A percentile compares a stretch with the other conserved stretches of the same genome.
These are phyloP conservation scores for Beris morrisii DNA, from an alignment of 2,888 invertebrate species.

Conservation along the genomic window DNA sequence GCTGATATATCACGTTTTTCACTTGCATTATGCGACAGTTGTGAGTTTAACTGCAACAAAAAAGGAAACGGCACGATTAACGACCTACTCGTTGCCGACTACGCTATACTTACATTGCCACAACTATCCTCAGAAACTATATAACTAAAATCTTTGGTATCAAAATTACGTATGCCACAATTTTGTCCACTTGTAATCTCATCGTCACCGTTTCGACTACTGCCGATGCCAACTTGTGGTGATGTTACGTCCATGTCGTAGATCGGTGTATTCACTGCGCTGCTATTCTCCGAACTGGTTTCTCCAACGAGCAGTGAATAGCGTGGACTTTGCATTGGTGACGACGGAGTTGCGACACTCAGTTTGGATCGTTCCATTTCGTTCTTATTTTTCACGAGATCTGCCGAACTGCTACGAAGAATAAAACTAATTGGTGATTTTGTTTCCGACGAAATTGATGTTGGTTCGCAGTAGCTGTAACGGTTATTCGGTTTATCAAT, in stretches of 20 bases:
- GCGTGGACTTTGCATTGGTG: constrained; percentile 54
- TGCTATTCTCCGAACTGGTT: constrained; percentile 56
- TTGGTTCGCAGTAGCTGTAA: constrained; percentile 47
- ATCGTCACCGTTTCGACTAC: constrained; percentile 24
- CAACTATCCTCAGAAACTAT: constrained; percentile 52
- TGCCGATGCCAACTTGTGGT: constrained; percentile 44
- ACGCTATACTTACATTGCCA: constrained; percentile 46
- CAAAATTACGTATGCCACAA: constrained; percentile 40
- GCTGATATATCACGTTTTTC: constrained; percentile 54
- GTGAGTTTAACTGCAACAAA: constrained; percentile 40
- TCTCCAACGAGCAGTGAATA: constrained; percentile 56
- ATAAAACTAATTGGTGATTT: constrained; percentile 42
- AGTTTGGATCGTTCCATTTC: constrained; percentile 50
- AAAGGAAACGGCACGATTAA: constrained; percentile 24
- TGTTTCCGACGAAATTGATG: constrained; percentile 34
- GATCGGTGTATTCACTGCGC: constrained; percentile 54
- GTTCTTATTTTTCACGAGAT: constrained; percentile 43
- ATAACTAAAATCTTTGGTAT: constrained; percentile 43
- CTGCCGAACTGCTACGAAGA: constrained; percentile 46
- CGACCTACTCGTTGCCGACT: not conserved
- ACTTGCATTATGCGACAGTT: constrained; percentile 41
- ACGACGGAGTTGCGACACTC: constrained; percentile 50
- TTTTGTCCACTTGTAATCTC: constrained; percentile 32
- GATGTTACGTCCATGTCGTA: constrained; percentile 50
- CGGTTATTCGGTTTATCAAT: constrained; percentile 47